phyloP scores from a whole-genome alignment of 1,140 invertebrate genomes.

The Ctenoplectra terminalis region DNA sequence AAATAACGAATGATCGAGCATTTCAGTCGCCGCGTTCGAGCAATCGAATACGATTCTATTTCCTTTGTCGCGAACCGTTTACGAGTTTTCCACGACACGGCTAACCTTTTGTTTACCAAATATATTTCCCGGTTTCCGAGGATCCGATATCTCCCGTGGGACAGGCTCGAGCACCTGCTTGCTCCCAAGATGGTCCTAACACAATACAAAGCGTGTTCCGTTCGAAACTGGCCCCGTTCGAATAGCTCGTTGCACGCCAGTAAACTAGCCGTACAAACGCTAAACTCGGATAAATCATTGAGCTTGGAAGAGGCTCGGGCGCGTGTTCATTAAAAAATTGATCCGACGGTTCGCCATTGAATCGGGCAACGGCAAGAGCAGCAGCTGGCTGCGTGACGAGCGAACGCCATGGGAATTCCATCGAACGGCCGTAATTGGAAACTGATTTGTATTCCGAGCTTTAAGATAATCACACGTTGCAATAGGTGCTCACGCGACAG shows the following conservation, averaged over 20 bases:
- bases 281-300: slow-evolving; percentile 36
- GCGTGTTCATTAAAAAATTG: slow-evolving; percentile 11
- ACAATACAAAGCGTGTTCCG: slow-evolving; percentile 58
- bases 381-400: slow-evolving; percentile 4
- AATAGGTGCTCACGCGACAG: slow-evolving; percentile 12
- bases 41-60: slow-evolving; percentile 49
- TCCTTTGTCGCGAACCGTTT: slow-evolving; percentile 44
- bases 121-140: slow-evolving; percentile 58
- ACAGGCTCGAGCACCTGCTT: slow-evolving; percentile 59
- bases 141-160: slow-evolving; percentile 63
- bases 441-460: slow-evolving; percentile 48
- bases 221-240: slow-evolving; percentile 49
- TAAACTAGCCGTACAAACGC: slow-evolving; percentile 17
- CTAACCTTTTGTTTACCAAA: slow-evolving; percentile 59
- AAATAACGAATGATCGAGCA: neutral
- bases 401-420: slow-evolving; percentile 5
- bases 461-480: slow-evolving; percentile 51
- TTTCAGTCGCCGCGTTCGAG: neutral
- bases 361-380: neutral
- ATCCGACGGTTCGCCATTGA: neutral
- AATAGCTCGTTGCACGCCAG: slow-evolving; percentile 21
- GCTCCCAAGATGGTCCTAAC: slow-evolving; percentile 67
- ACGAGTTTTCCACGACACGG: slow-evolving; percentile 56
- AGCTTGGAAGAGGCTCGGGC: neutral
- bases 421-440: slow-evolving; percentile 39